Base-by-base conservation (phyloP, 2,113 vertebrate genomes). In the Syngnathoides biaculeatus region DNA sequence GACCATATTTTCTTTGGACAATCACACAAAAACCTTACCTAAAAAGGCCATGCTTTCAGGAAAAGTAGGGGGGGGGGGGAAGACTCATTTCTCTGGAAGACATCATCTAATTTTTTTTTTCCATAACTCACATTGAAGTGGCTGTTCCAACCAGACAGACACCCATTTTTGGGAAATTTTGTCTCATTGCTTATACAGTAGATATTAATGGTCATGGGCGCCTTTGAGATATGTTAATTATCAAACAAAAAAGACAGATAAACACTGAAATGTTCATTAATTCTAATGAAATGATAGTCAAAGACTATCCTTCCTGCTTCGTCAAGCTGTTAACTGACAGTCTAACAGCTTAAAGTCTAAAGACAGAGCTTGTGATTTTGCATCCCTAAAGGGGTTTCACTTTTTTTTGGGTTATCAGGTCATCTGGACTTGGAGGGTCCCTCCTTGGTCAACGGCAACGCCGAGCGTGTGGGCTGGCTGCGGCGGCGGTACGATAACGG, bases 371-470 rank as follows among this genome's bases (percentile, higher is more conserved):
- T 20, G 3, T 7, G 20, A 50, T 52, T 52, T 52, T 52, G 20
- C 45, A 52, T 8, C 9, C 48, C 48, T 1, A 52, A 11, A n/a
- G 30, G 48, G 9, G 48, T 22, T 17, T 30, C 52, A 52, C 30
- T 48, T 13, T 24, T 69, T 19, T 64, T 47, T 64, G 22, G 61
- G 35, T 81, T 63, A 4, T 30, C 83, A 96, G 95, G 95, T 81
- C 94, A 94, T 82, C 92, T 98, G 93, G 94, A 96, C 89, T 92
- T 97, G 86, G 94, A 96, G 91, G 95, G 96, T 80, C 94, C 97
- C 92, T 98, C 98, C 89, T 92, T 97, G 89, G 96, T 98, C 81
- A 98, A 98, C 74, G 96, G 96, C 75, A 98, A 97, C 66, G 96
- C 96, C 75, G 96, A 98, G 91, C 95, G 94, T 22, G 96, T 98